Base-by-base conservation (phyloP, 2,888 invertebrate species). In the Macrophya alboannulata region DNA sequence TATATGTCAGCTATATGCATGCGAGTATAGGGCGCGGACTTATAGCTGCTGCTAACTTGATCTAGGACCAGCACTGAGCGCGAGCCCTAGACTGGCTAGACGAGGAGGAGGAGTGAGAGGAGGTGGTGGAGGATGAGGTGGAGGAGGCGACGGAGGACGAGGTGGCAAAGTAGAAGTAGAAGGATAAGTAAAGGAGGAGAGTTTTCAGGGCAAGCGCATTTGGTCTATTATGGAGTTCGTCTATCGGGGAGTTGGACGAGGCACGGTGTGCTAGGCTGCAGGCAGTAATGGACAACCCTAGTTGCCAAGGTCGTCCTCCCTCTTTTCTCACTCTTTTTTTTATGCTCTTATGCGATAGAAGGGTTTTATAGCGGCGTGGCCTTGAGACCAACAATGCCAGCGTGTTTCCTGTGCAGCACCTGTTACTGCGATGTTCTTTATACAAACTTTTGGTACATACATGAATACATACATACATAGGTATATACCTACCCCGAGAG, bases 381-480 rank as follows among this genome's bases (percentile, higher is more conserved):
- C 89, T 90, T 90, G 89, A 88, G 87, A 84, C 74, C 82, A 87
- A 89, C 88, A 89, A 90, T 89, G 86, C 87, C 87, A 72, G 84
- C 85, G 87, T 87, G 87, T 88, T 90, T 89, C 88, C 88, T 90
- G 87, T 85, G 86, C 85, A 86, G 89, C 90, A 90, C 90, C 90
- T 90, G 90, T 90, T 89, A 87, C 86, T 65, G 85, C 83, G 51
- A 37, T 81, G 43, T 51, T 81, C 45, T 77, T 82, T 82, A 40
- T 71, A 68, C 68, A 65, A 81, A 81, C 59, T 51, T 43, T 59
- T n/a, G 40, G n/a, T 25, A 77, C 25, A 31, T 37, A 15, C 45
- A 43, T 37, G 25, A 25, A 12, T 62, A 62, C 62, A 21, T 72
- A 43, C 25, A 21, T 72, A 12, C 25, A n/a, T n/a, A n/a, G n/a